Base-by-base conservation (phyloP, 2,888 invertebrate genomes). In the Papilio elwesi region DNA sequence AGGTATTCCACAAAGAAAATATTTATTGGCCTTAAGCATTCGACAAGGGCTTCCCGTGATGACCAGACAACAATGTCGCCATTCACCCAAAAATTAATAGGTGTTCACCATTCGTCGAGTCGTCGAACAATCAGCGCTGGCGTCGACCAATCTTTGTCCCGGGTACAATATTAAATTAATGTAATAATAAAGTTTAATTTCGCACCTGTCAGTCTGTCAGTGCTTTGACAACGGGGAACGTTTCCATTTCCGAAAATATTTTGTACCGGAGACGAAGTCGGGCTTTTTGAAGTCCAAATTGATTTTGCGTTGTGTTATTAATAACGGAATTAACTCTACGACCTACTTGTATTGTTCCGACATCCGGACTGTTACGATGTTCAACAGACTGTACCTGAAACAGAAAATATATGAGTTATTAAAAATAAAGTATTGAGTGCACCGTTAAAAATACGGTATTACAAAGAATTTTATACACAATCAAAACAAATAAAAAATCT, bases 131-230 rank as follows among this genome's bases (percentile, higher is more conserved):
- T 78, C 77, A 79, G 70, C 75, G 71, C 70, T 74, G 77, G 76
- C 75, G 77, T 73, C 64, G 75, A 73, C 73, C 77, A 77, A 78
- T 78, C 79, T 79, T 79, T 79, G 78, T 81, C 76, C 76, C 62
- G 55, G 68, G 70, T 76, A 79, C 80, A 81, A 82, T 83, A 84
- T 83, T 82, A 79, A 83, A 83, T 82, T 82, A 84, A 83, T 85
- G 80, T 82, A 80, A 83, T 84, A 86, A 85, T 85, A 83, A 84
- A 86, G 77, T 87, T 88, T 87, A 89, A 90, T 90, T 87, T 85
- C 78, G 82, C 74, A 85, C 83, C 89, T 91, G 91, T 90, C 92
- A 87, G 75, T 82, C 83, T 79, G 81, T 82, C 84, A 79, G 81
- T 78, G 76, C 76, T 77, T 77, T 79, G 80, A 83, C 82, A 85